phyloP scores from a whole-genome alignment of 2,888 invertebrate species.

The Netelia melanura region DNA sequence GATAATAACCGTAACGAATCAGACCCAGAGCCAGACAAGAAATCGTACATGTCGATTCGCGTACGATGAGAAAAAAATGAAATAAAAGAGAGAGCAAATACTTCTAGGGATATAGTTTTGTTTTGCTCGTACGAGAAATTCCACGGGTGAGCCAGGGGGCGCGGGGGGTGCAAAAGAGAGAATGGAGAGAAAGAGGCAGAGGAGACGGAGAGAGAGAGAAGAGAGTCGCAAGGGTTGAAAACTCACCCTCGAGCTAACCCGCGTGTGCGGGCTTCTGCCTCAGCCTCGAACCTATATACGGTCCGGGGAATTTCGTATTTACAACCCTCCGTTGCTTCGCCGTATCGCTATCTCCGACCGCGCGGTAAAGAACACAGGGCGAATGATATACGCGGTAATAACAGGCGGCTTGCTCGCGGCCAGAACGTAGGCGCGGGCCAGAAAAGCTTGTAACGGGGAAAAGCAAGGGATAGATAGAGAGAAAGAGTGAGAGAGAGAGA shows the following conservation, averaged over 20 bases:
- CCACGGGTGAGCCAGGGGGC: conserved; percentile 21
- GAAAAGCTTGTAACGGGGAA: conserved; percentile 61
- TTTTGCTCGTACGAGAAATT: conserved; percentile 64
- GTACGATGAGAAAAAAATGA: conserved; percentile 44
- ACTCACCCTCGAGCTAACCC: conserved; percentile 54
- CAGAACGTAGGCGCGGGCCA: conserved; percentile 64
- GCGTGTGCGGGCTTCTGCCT: conserved; percentile 40
- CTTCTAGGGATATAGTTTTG: conserved; percentile 67
- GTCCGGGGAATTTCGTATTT: conserved; percentile 78
- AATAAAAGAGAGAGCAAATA: conserved; percentile 35
- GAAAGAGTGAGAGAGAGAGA: conserved; percentile 28
- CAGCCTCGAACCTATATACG: conserved; percentile 62
- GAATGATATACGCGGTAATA: conserved; percentile 83
- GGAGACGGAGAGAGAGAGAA: neutral
- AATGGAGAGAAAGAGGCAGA: neutral
- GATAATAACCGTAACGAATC: conserved; percentile 67
- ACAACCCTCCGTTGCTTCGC: conserved; percentile 75
- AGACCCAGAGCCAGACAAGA: conserved; percentile 48
- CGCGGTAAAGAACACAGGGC: conserved; percentile 76
- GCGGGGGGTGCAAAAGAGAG: neutral
- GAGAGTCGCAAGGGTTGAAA: conserved; percentile 64
- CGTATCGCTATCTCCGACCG: conserved; percentile 71
- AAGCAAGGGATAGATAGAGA: conserved; percentile 33
- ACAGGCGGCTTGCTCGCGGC: conserved; percentile 77
- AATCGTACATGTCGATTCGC: conserved; percentile 42